Percentiles rank a stretch among this genome's conserved stretches.
Conservation (phyloP, 2,888 invertebrate genomes). For the Meiosimyza platycephala region DNA sequence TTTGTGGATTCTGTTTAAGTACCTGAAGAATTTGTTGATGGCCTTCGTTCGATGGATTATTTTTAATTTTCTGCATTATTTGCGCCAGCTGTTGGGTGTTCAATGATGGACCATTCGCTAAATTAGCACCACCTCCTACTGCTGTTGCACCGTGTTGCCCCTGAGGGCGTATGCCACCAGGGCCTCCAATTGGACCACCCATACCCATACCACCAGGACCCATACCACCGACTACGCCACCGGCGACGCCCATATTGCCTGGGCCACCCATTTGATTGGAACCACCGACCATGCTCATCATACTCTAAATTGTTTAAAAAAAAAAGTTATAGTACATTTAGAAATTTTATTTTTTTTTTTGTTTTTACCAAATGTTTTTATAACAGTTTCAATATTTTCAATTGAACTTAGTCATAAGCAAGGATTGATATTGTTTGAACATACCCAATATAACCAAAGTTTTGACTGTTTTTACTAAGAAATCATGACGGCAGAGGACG, state of each 20-base stretch:
- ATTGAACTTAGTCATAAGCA: too few relatives aligned
- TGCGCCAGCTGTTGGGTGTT: conserved; percentile 80
- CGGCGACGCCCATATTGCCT: conserved; percentile 54
- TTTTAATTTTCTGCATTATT: conserved; percentile 89
- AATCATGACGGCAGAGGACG: too few relatives aligned
- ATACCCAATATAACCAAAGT: too few relatives aligned
- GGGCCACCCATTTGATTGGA: conserved; percentile 59
- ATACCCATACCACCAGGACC: conserved; percentile 46
- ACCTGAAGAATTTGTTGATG: conserved; percentile 90
- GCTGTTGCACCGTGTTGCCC: conserved; percentile 62
- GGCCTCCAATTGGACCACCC: conserved; percentile 44
- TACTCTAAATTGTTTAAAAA: conserved; percentile 52
- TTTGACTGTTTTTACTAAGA: too few relatives aligned
- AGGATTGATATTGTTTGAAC: too few relatives aligned
- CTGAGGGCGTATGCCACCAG: conserved; percentile 64
- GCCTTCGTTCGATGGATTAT: conserved; percentile 91
- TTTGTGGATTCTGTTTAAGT: conserved; percentile 91
- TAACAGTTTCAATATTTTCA: too few relatives aligned
- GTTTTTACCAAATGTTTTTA: too few relatives aligned
- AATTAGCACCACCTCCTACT: conserved; percentile 51
- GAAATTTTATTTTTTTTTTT: neutral
- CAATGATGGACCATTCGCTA: conserved; percentile 59
- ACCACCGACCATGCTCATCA: conserved; percentile 64
- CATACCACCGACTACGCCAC: conserved; percentile 49
- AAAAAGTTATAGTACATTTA: neutral